A percentile compares a stretch with the other conserved stretches of the same genome.
phyloP scores from a whole-genome alignment of 2,797 vertebrate genomes.

The Setipinna tenuifilis region DNA sequence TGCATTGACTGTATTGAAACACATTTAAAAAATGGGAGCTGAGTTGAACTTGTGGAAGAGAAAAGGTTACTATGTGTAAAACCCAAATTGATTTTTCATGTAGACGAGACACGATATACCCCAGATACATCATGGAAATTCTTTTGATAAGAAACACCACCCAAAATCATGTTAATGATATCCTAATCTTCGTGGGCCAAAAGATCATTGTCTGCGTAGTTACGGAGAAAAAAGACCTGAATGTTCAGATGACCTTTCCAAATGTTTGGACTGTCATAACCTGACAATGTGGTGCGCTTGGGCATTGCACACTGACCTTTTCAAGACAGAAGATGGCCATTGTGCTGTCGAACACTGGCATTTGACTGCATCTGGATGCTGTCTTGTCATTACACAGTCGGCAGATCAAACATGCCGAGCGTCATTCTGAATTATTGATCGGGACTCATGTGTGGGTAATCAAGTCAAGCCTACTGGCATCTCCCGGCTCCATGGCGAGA shows the following conservation, averaged over 20 bases:
- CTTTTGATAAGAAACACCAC: not conserved
- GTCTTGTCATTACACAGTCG: slow-evolving; percentile 31
- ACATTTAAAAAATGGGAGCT: too few relatives aligned
- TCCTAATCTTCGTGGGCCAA: not conserved
- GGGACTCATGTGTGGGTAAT: slow-evolving; percentile 9
- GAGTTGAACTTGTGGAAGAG: too few relatives aligned
- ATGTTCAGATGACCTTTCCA: not conserved
- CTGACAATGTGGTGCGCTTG: not conserved
- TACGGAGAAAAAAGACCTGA: not conserved
- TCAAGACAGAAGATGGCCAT: not conserved
- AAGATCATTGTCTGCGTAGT: not conserved
- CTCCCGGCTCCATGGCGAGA: slow-evolving; percentile 16
- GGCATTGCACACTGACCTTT: slow-evolving; percentile 2
- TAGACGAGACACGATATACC: not conserved
- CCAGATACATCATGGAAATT: not conserved
- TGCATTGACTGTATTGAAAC: too few relatives aligned
- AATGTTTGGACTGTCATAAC: slow-evolving; percentile 5
- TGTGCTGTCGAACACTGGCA: slow-evolving; percentile 9
- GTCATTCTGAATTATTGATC: slow-evolving; percentile 31
- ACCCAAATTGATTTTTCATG: not conserved
- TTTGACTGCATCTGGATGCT: slow-evolving; percentile 1
- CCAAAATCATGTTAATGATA: not conserved
- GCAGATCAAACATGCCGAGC: slow-evolving; percentile 17
- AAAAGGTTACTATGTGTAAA: not conserved
- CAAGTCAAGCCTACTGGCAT: not conserved